These are phyloP conservation scores for Danionella cerebrum DNA, from an alignment of 2,113 vertebrate genomes.

Conservation along the genomic window DNA sequence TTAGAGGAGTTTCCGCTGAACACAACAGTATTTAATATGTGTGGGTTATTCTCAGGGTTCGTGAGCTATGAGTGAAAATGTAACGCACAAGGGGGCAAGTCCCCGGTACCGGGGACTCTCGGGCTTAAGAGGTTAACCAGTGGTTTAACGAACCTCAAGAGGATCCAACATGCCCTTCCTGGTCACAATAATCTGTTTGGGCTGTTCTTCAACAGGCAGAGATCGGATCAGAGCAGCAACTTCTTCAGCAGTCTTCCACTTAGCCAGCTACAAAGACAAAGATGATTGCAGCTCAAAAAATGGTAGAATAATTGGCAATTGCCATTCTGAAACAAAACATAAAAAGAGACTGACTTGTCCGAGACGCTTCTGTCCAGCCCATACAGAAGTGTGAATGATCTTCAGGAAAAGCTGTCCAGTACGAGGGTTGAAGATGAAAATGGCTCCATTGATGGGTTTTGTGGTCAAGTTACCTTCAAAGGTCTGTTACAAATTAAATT, in stretches of 20 bases:
- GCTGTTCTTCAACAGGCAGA: conserved; percentile 95
- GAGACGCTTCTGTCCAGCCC: conserved; percentile 97
- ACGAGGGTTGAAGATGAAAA: conserved; percentile 99
- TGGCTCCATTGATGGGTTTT: conserved; percentile 97
- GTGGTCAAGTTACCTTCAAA: conserved; percentile 99
- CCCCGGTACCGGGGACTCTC: too few species aligned
- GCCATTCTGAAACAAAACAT: neutral
- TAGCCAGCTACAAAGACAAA: conserved; percentile 75
- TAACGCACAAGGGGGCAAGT: too few species aligned
- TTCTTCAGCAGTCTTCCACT: conserved; percentile 98
- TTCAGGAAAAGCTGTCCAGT: conserved; percentile 98
- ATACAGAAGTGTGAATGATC: conserved; percentile 98
- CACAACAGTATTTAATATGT: too few species aligned
- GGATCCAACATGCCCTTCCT: conserved; percentile 98
- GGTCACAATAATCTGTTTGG: conserved; percentile 98
- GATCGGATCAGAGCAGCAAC: conserved; percentile 96
- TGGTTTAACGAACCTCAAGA: conserved; percentile 93
- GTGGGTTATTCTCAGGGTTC: too few species aligned
- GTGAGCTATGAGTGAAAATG: too few species aligned
- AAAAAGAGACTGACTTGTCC: conserved; percentile 74
- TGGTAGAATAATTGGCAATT: neutral
- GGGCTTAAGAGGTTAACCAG: too few species aligned
- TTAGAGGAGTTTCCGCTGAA: too few species aligned
- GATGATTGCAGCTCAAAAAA: too few species aligned
- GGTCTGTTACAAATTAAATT: conserved; percentile 62